Evolutionary conservation across 2,888 invertebrate genomes (phyloP), one percentile per base, ranked within the genome.

Genomic region (Folsomia candida): DNA sequence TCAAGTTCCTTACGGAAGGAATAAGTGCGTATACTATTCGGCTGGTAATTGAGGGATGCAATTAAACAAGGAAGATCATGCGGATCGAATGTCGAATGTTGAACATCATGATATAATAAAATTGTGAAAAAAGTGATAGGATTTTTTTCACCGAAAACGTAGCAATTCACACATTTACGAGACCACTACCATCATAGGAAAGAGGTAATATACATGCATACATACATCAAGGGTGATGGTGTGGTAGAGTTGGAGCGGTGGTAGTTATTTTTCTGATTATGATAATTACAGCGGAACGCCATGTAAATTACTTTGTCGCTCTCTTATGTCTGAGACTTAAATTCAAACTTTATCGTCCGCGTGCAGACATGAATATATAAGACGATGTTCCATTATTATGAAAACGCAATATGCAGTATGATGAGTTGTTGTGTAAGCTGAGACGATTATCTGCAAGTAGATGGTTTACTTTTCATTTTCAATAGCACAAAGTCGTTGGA

Each of bases 51-150:
- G 37, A 37, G 37, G 37, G 37, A 72, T 72, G 67, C 70, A 74
- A 74, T 74, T 74, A 74, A 74, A 54, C 63, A 71, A n/a, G 3
- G 11, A 51, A 51, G 70, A 72, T 74, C 74, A 74, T 74, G 74
- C 74, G 71, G 71, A 70, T 70, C 74, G 51, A 70, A 74, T 74
- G 69, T 62, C 58, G 65, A 51, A 65, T 68, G 28, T 61, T 51
- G n/a, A 47, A 47, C 29, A 26, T 26, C 25, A 57, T 26, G n/a
- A 65, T 54, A 65, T 26, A 26, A 65, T 54, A 65, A 54, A 65
- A 51, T 20, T 25, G 54, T 11, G 29, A 57, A 65, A 65, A 65
- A 65, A 25, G 51, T 65, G 65, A 65, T 51, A 27, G 65, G 57
- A 6, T 65, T 65, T 65, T 54, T 54, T n/a, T 57, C 22, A n/a